A percentile compares a stretch with the other conserved stretches of the same genome.
Evolutionary conservation across 2,888 invertebrate genomes (phyloP).

Genomic region (Andricus curvator): DNA sequence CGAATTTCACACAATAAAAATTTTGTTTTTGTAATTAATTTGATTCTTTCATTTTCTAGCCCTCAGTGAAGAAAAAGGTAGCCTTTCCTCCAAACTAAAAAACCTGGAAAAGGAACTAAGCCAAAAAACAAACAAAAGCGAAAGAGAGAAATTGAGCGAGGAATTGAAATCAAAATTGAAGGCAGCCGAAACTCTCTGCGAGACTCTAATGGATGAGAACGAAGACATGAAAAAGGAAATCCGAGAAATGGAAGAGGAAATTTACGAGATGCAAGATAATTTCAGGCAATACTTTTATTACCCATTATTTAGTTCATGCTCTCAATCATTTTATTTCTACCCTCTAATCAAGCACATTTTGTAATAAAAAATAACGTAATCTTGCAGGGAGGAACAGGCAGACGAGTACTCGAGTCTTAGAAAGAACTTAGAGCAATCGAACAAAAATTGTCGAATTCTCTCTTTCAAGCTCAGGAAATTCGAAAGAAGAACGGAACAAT

Average conservation of each 20-base stretch:
- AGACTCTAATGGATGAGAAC: slow-evolving; percentile 97
- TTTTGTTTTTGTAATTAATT: too few relatives aligned
- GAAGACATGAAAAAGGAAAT: slow-evolving; percentile 96
- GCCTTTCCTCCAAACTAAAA: slow-evolving; percentile 79
- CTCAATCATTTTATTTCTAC: slow-evolving; percentile 42
- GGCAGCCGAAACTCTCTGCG: slow-evolving; percentile 94
- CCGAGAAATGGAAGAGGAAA: slow-evolving; percentile 95
- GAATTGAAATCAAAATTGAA: slow-evolving; percentile 90
- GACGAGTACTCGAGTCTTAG: slow-evolving; percentile 96
- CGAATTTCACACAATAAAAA: too few relatives aligned
- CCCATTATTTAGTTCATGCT: slow-evolving; percentile 21
- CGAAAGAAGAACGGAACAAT: slow-evolving; percentile 91
- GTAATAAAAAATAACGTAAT: slow-evolving; percentile 44
- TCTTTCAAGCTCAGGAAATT: slow-evolving; percentile 98
- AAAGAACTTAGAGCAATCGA: slow-evolving; percentile 96
- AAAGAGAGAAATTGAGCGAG: slow-evolving; percentile 69
- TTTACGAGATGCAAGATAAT: slow-evolving; percentile 99
- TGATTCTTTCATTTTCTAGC: slow-evolving; percentile 52
- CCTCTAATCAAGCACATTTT: slow-evolving; percentile 3
- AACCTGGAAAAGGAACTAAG: slow-evolving; percentile 70
- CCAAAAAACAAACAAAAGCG: slow-evolving; percentile 65
- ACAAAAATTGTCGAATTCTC: slow-evolving; percentile 98
- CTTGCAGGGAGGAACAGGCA: slow-evolving; percentile 94
- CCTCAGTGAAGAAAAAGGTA: slow-evolving; percentile 76
- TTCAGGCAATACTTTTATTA: slow-evolving; percentile 82